Conservation (phyloP, 1,140 invertebrate genomes). For the Acromyrmex echinatior region DNA sequence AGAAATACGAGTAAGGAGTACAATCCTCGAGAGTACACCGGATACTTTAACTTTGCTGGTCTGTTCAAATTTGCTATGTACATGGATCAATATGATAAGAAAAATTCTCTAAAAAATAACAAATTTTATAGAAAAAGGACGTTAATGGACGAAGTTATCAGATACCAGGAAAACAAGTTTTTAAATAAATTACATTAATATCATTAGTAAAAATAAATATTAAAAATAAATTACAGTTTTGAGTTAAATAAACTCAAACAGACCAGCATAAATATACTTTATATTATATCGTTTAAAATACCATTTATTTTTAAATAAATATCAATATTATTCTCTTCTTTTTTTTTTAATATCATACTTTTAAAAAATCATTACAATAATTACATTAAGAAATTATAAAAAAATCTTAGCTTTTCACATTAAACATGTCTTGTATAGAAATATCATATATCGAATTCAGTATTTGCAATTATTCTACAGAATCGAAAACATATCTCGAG, state of each 20-base stretch:
- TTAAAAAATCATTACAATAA: background rate
- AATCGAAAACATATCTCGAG: background rate
- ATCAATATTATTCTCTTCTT: background rate
- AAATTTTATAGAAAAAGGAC: no score
- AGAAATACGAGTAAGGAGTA: background rate
- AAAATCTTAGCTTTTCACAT: background rate
- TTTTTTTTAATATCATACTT: background rate
- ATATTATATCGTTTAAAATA: background rate
- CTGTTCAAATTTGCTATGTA: no score
- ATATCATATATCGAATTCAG: background rate
- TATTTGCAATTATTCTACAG: background rate
- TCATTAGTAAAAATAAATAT: no score
- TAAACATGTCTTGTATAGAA: background rate
- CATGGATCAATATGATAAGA: no score
- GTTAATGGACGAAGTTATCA: no score
- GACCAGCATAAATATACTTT: background rate
- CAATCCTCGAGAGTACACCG: background rate
- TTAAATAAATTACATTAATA: no score
- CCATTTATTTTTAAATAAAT: background rate
- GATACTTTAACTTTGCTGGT: background rate
- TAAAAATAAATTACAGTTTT: no score
- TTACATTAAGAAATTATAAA: background rate
- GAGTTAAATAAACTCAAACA: no score
- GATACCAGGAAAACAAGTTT: no score
- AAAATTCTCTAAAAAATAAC: no score